These are phyloP conservation scores for Rotaria socialis DNA, from an alignment of 2,888 invertebrate species.

Conservation along the genomic window DNA sequence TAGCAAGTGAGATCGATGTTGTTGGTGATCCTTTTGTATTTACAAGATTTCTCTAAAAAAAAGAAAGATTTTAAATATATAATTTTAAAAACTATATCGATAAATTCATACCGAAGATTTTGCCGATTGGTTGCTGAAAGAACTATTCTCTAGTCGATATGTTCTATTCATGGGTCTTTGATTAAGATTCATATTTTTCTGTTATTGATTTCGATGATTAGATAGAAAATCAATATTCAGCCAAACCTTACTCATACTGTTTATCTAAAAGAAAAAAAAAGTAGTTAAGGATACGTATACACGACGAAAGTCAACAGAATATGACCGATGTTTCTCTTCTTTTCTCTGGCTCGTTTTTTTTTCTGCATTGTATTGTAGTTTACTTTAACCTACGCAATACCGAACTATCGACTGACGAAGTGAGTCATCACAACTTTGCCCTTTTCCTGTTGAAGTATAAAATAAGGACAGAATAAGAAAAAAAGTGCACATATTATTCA, in stretches of 20 bases:
- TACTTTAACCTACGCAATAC: not conserved
- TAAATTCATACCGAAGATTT: not conserved
- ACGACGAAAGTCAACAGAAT: not conserved
- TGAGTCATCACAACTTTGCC: not conserved
- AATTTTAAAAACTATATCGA: not conserved
- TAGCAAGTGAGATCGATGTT: not conserved
- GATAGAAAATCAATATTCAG: not conserved
- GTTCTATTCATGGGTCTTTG: not conserved
- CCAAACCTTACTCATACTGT: not conserved
- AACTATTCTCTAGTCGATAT: not conserved
- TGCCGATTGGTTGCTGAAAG: not conserved
- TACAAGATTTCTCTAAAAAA: not conserved
- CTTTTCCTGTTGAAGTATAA: not conserved
- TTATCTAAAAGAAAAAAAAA: not conserved
- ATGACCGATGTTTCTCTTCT: not conserved
- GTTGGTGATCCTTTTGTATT: not conserved
- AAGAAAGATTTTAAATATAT: not conserved
- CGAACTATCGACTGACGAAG: not conserved
- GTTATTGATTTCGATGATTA: not conserved
- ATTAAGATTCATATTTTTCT: not conserved
- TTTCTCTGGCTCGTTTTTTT: not conserved
- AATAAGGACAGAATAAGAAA: not conserved
- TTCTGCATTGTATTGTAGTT: not conserved
- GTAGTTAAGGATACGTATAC: not conserved
- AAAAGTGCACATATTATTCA: not conserved